Conservation (phyloP, 2,888 invertebrate species). For the Euzophera pinguis region DNA sequence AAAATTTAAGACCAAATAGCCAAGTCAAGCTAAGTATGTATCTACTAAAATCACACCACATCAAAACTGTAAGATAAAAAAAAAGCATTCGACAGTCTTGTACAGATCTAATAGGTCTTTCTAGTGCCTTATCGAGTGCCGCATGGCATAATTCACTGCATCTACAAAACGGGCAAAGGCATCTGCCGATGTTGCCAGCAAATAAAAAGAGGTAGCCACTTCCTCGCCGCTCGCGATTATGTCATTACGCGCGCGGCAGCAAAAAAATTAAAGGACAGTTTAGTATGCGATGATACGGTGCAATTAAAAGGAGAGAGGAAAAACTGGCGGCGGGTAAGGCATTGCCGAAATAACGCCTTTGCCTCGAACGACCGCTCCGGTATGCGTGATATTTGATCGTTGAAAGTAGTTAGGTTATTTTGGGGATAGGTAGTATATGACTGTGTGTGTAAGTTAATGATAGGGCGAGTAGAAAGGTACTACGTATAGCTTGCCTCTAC, state of each 20-base stretch:
- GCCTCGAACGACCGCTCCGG: slow-evolving; percentile 21
- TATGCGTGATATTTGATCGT: slow-evolving; percentile 16
- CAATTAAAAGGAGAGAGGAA: slow-evolving; percentile 52
- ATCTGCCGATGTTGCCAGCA: slow-evolving; percentile 36
- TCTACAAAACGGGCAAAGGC: slow-evolving; percentile 14
- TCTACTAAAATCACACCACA: no score
- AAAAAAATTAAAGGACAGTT: slow-evolving; percentile 71
- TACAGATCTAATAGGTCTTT: neutral
- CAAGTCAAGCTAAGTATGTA: no score
- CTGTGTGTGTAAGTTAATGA: no score
- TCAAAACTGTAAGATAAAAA: neutral
- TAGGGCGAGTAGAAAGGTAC: no score
- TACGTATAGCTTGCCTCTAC: no score
- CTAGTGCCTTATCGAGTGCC: neutral
- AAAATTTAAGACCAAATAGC: no score
- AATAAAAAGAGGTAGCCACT: slow-evolving; percentile 41
- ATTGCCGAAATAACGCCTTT: slow-evolving; percentile 37
- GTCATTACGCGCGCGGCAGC: slow-evolving; percentile 57
- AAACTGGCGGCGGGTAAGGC: slow-evolving; percentile 18
- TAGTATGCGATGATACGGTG: slow-evolving; percentile 77
- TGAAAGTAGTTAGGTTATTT: neutral
- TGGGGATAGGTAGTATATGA: neutral
- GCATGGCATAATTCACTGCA: neutral
- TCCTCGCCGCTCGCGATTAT: slow-evolving; percentile 62
- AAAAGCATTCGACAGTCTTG: neutral